Evolutionary conservation across 2,113 vertebrate genomes (phyloP), one percentile per base, ranked within the genome.

Genomic region (Bos indicus): DNA sequence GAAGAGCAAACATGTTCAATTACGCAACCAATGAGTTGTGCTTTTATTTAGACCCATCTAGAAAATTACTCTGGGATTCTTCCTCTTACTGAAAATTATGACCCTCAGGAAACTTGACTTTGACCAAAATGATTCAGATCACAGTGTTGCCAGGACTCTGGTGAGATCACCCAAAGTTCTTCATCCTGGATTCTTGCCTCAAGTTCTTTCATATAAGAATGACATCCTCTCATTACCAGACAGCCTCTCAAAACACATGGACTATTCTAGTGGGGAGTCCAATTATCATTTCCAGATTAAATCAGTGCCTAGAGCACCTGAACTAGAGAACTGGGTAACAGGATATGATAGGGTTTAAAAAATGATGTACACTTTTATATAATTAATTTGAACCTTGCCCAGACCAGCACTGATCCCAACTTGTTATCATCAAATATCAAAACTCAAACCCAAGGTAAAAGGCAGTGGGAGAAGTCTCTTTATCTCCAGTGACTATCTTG

Each of bases 281-380:
- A 95, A 77, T 67, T 33, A 91, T 43, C 64, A 71, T 86, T 92
- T 91, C 93, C 67, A 96, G 88, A 95, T 96, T 94, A 91, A 90
- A 91, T 96, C 85, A 88, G 64, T 81, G 95, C 74, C 85, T 80
- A 88, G 30, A 93, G 92, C 90, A 74, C 36, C 92, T 97, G 67
- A n/a, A n/a, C 30, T 46, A n/a, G 77, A 94, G 62, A 97, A 95
- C 0, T 97, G 48, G 48, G 77, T 71, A 91, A 96, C n/a, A 88
- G 67, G 85, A 94, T 67, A 80, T 54, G 78, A 81, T 43, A 56
- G 84, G 14, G 19, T 14, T 80, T 25, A 77, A 86, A 82, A 95
- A 84, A 56, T 59, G 48, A 94, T 33, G 3, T 85, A 40, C 14
- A 43, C 54, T 85, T 95, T 97, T 85, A 85, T 88, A 85, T 89